phyloP scores from a whole-genome alignment of 2,888 invertebrate genomes.

The Anodontia alba region DNA sequence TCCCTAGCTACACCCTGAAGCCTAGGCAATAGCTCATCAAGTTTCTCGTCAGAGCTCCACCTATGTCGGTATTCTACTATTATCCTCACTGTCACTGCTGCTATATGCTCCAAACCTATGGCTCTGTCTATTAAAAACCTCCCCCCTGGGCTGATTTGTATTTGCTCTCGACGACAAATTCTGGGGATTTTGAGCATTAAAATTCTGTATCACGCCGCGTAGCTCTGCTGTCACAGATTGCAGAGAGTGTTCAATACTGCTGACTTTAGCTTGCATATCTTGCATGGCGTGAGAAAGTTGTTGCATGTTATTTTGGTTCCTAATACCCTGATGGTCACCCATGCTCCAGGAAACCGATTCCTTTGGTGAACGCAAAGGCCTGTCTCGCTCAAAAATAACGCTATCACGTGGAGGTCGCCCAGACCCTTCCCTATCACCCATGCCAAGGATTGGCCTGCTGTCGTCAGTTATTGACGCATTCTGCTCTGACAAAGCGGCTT shows the following conservation, averaged over 20 bases:
- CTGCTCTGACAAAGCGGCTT: too few species aligned
- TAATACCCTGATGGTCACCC: background rate
- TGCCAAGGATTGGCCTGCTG: background rate
- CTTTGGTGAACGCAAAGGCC: background rate
- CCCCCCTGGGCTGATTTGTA: background rate
- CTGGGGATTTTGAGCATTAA: background rate
- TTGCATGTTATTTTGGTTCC: too few species aligned
- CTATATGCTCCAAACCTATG: background rate
- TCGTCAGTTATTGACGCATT: background rate
- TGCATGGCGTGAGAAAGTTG: too few species aligned
- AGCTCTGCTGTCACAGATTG: constrained; percentile 1
- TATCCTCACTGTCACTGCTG: background rate
- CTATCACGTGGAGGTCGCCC: too few species aligned
- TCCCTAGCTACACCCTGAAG: constrained; percentile 30
- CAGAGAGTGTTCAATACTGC: background rate
- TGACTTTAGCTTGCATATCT: background rate
- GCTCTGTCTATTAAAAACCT: background rate
- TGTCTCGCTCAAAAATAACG: background rate
- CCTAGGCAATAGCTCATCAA: constrained; percentile 25
- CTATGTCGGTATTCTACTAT: constrained; percentile 14
- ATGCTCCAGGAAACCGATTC: background rate
- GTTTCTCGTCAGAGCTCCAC: constrained; percentile 15
- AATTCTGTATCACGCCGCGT: background rate
- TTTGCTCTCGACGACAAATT: too few species aligned
- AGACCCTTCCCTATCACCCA: too few species aligned